A percentile compares a stretch with the other conserved stretches of the same genome.
phyloP scores from a whole-genome alignment of 2,113 vertebrate species.

The Vulpes ferrilata region DNA sequence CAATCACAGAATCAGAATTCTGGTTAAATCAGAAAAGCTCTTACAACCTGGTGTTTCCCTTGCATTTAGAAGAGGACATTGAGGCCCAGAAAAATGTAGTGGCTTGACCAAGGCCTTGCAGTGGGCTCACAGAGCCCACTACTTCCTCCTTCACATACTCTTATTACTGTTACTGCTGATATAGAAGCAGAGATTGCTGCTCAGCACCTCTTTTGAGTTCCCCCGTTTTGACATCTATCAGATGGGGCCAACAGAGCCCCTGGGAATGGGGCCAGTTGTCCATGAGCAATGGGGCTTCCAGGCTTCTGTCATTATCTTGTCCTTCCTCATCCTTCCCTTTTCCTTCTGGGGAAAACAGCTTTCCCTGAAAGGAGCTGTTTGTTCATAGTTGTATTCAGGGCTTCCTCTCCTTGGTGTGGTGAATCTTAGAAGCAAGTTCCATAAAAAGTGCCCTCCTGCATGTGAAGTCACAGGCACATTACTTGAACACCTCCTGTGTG shows the following conservation, averaged over 20 bases:
- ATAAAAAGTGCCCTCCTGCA: background rate
- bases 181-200: background rate
- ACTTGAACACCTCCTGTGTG: background rate
- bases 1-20: background rate
- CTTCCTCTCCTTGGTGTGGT: background rate
- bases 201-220: background rate
- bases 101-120: background rate
- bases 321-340: background rate
- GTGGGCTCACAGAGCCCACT: background rate
- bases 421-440: background rate
- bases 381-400: background rate
- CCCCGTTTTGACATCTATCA: background rate
- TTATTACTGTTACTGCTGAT: background rate
- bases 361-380: background rate
- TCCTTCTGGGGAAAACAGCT: background rate
- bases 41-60: background rate
- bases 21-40: background rate
- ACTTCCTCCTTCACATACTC: background rate
- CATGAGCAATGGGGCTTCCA: background rate
- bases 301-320: background rate
- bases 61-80: background rate
- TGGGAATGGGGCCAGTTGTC: background rate
- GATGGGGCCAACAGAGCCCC: background rate
- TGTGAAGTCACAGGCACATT: background rate
- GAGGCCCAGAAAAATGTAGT: background rate